Evolutionary conservation across 2,113 vertebrate species (phyloP), one percentile per base, ranked within the genome.

Genomic region (Mohoua ochrocephala): DNA sequence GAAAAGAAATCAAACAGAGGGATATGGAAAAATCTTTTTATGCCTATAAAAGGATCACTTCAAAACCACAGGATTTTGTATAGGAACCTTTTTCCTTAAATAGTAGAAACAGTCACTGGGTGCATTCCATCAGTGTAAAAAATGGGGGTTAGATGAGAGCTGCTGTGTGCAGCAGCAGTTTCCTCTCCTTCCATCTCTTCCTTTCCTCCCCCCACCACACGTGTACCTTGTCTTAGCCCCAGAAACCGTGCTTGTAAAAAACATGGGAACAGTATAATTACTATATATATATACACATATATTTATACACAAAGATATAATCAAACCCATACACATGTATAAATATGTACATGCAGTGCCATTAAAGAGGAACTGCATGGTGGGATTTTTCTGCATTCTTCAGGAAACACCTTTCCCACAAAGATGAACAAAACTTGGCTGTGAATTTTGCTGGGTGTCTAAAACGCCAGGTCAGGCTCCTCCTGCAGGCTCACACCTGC

Each of bases 21-120:
- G 84, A 95, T 91, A 77, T 93, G 93, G 93, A 96, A 97, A 97
- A 95, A 93, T 94, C 78, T 95, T 89, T 93, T 94, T 94, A 96
- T 96, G 96, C 88, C 95, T 96, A 96, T 96, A 97, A 97, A 97
- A 96, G 96, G 97, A 96, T 95, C 91, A 93, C 91, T 97, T 96
- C 52, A 80, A 95, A 96, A 87, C 87, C 94, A 23, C 82, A 69
- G 79, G 82, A 95, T 97, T 97, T 97, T 94, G 91, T 94, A 96
- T 95, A 96, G 94, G 91, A 97, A 92, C 91, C 85, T 89, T 96
- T 95, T 95, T 39, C 97, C 97, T 96, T 96, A 97, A 93, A 97
- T 96, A 94, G 95, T 65, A 96, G 96, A 92, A 97, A 86, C 93
- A 93, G 94, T 94, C 10, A 2, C 74, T 0, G 77, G 41, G 74